These are phyloP conservation scores for Harpagifer antarcticus DNA, from an alignment of 2,797 vertebrate genomes.

Conservation along the genomic window DNA sequence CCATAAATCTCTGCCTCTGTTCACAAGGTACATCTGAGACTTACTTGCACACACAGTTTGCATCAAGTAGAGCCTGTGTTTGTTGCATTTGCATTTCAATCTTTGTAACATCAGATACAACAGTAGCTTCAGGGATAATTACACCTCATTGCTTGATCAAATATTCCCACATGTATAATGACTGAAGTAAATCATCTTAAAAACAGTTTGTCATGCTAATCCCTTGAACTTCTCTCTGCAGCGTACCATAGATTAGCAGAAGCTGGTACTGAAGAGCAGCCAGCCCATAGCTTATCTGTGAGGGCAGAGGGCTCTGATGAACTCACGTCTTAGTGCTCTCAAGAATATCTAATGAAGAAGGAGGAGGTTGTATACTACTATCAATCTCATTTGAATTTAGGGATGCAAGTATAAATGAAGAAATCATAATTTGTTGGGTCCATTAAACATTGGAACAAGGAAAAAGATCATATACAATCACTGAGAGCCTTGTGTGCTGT, in stretches of 20 bases:
- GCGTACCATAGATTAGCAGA: slow-evolving; percentile 53
- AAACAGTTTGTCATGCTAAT: slow-evolving; percentile 56
- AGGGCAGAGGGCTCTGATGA: slow-evolving; percentile 25
- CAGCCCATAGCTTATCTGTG: slow-evolving; percentile 46
- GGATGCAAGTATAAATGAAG: not conserved
- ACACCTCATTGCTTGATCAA: slow-evolving; percentile 14
- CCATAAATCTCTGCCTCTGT: slow-evolving; percentile 25
- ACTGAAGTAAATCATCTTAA: slow-evolving; percentile 28
- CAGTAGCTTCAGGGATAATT: not conserved
- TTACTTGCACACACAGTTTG: not conserved
- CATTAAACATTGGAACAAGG: not conserved
- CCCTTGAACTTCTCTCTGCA: slow-evolving; percentile 35
- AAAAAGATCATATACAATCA: not conserved
- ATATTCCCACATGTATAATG: slow-evolving; percentile 23
- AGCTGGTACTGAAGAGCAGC: slow-evolving; percentile 48
- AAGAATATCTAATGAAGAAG: slow-evolving; percentile 1
- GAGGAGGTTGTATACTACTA: too few species aligned
- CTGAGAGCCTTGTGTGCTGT: too few species aligned
- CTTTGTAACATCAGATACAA: not conserved
- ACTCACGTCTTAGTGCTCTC: slow-evolving; percentile 14
- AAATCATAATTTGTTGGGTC: not conserved
- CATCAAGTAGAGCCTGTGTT: not conserved
- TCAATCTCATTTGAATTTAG: not conserved
- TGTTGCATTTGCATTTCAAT: not conserved
- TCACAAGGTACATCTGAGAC: slow-evolving; percentile 5